These are phyloP conservation scores for Odontamblyopus rebecca DNA, from an alignment of 2,797 vertebrate genomes.

Conservation along the genomic window DNA sequence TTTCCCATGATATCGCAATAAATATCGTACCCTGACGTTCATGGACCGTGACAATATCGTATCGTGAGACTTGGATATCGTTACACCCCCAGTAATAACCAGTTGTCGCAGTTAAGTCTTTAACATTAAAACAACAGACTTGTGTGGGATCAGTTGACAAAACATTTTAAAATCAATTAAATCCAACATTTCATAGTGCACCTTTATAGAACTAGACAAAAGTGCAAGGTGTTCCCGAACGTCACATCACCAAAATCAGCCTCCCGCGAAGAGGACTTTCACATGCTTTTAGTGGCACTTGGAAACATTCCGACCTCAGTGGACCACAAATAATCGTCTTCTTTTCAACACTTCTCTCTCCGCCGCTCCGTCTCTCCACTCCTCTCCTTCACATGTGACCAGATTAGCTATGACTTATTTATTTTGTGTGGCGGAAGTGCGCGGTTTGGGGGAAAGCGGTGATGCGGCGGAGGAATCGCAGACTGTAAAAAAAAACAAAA, in stretches of 20 bases:
- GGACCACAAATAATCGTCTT: conserved; percentile 75
- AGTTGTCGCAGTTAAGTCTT: no score
- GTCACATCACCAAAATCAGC: conserved; percentile 23
- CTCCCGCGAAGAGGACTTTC: conserved; percentile 65
- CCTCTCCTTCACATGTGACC: conserved; percentile 66
- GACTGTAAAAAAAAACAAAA: neutral
- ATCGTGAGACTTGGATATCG: no score
- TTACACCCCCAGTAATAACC: no score
- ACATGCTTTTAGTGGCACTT: conserved; percentile 80
- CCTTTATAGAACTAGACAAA: no score
- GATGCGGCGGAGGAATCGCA: conserved; percentile 18
- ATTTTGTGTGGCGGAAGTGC: conserved; percentile 58
- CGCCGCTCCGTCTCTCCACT: conserved; percentile 50
- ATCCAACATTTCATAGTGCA: no score
- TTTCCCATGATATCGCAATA: no score
- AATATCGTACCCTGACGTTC: no score
- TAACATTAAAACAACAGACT: no score
- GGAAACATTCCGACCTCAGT: conserved; percentile 76
- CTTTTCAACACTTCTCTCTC: conserved; percentile 70
- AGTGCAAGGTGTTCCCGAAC: no score
- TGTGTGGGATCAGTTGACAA: no score
- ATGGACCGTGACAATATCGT: no score
- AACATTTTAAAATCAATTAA: no score
- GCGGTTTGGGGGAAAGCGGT: conserved; percentile 53
- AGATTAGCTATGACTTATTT: conserved; percentile 79